Evolutionary conservation across 2,113 vertebrate genomes (phyloP), one percentile per base, ranked within the genome.

Genomic region (Mirza zaza): DNA sequence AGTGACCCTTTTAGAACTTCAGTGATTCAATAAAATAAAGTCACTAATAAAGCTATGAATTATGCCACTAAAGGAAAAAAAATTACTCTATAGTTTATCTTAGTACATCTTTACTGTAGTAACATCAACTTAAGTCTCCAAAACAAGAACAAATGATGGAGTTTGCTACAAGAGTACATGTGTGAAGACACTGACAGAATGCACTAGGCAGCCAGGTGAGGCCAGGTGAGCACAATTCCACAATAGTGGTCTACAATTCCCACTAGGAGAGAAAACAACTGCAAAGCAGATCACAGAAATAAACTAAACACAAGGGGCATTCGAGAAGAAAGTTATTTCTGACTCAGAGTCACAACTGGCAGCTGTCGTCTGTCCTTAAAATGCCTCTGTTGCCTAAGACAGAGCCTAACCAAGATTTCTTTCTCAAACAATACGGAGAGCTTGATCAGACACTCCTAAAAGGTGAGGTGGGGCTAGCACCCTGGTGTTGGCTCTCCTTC

Each of bases 201-300:
- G 1, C 29, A 2, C 5, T 0, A 13, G 11, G 34, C 2, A 36
- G 36, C 36, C 8, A 17, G 29, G 13, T 2, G 65, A 13, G 20
- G 36, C 12, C 1, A 32, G 3, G 2, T 14, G 3, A 5, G 34
- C 48, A 36, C 0, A 0, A 32, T 14, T 23, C 55, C 3, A 25
- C 23, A 14, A 2, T 0, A 27, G 6, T 8, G 39, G 32, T 12
- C 11, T 21, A 36, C 21, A 4, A 8, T 13, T 14, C 34, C 4
- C 3, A 17, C 27, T 0, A 10, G 1, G 36, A 48, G 45, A 8
- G 0, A 55, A 27, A 10, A 13, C 0, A 7, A 1, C 11, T 0
- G 4, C 2, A 23, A 45, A 3, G 67, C 34, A 29, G n/a, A 45
- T 8, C 8, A 12, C 8, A 61, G 34, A 4, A 23, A 42, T 3